Base-by-base conservation (phyloP, 1,140 invertebrate species). In the Aphaenogaster rudis region DNA sequence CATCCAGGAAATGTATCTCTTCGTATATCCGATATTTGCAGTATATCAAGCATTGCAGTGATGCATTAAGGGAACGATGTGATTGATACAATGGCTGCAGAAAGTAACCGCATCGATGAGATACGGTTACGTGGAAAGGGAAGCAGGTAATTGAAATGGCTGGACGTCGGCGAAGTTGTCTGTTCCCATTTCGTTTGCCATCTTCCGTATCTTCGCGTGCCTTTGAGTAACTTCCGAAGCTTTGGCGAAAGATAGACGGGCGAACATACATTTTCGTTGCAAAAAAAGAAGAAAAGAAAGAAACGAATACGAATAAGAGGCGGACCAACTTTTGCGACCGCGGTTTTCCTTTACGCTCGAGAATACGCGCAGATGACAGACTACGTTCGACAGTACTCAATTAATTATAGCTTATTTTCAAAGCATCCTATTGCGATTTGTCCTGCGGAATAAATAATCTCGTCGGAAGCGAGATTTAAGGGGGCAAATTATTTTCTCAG, bases 181-280 rank as follows among this genome's bases (percentile, higher is more conserved):
- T 78, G 76, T 64, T 66, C 66, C 77, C 61, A 78, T 64, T 79
- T 66, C 61, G 77, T 66, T 79, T 77, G 74, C 28, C 77, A n/a
- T 79, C 42, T 36, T 33, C 28, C 11, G 61, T 66, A 66, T 36
- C 45, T 21, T 79, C 28, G 42, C 77, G 59, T 79, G 59, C 77
- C 74, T 79, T 79, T 66, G 77, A 66, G 17, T 45, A 79, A 79
- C 59, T 48, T 66, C 33, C 45, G 17, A 48, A 79, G 61, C 77
- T 66, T 48, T 50, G 28, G 45, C 28, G 33, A 79, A 79, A 36
- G 59, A 66, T 50, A 36, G 45, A 66, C 59, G 61, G 17, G 17
- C 45, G 11, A 33, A 48, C 42, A 48, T 45, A n/a, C 42, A 13
- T 48, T 39, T 66, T 28, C 42, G 42, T 36, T 36, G 28, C 3